Percentiles rank a stretch among this genome's conserved stretches.
phyloP scores from a whole-genome alignment of 2,113 vertebrate species.

The Gallinago media region DNA sequence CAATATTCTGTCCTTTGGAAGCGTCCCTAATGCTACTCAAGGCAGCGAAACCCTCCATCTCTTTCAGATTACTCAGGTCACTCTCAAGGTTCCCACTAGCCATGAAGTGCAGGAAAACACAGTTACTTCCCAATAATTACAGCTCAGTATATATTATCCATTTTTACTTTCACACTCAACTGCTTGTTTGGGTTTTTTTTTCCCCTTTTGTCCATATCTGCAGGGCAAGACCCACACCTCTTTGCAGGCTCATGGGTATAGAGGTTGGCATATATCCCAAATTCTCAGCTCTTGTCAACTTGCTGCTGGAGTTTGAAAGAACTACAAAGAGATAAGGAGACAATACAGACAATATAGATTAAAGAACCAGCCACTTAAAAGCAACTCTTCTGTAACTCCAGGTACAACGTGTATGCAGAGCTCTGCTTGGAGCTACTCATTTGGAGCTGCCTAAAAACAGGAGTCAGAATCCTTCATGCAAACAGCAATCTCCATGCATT shows the following conservation, averaged over 20 bases:
- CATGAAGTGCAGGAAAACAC: neutral
- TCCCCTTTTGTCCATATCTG: neutral
- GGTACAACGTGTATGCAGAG: accelerated
- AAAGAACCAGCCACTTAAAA: neutral
- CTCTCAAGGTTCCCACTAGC: neutral
- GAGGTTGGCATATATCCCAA: neutral
- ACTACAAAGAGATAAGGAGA: neutral
- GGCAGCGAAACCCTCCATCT: neutral
- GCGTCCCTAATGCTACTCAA: neutral
- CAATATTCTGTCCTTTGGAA: neutral
- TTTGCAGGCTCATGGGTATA: neutral
- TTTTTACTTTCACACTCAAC: neutral
- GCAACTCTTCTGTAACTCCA: neutral
- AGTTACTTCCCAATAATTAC: neutral
- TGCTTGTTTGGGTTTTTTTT: neutral
- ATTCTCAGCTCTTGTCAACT: neutral
- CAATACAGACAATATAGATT: neutral
- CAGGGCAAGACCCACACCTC: neutral
- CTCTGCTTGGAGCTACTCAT: neutral
- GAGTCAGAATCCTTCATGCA: neutral
- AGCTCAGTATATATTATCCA: neutral
- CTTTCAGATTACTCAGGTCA: neutral
- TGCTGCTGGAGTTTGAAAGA: neutral
- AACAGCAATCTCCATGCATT: neutral
- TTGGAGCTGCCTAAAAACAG: neutral